phyloP scores from a whole-genome alignment of 2,888 invertebrate species.

The Lamellibrachia columna region DNA sequence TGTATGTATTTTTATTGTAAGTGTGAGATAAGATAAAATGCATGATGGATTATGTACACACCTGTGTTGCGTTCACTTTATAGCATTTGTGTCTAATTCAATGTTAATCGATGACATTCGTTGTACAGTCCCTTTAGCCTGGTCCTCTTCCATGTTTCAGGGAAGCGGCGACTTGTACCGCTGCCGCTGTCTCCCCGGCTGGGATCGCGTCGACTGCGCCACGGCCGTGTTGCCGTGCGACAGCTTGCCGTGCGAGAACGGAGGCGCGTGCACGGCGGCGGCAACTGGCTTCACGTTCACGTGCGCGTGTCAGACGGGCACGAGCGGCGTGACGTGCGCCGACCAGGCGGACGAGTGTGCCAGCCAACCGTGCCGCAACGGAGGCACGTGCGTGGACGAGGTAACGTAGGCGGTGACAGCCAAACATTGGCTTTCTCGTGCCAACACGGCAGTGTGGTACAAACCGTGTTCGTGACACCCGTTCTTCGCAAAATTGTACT shows the following conservation, averaged over 20 bases:
- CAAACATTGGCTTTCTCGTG: neutral
- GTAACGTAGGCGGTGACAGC: neutral
- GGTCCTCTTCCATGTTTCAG: neutral
- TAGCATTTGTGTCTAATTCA: too few relatives aligned
- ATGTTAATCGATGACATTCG: neutral
- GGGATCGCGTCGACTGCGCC: neutral
- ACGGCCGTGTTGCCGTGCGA: neutral
- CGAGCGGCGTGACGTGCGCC: slow-evolving; percentile 14
- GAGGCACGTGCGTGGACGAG: slow-evolving; percentile 22
- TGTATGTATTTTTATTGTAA: too few relatives aligned
- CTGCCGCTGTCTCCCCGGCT: neutral
- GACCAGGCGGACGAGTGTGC: neutral
- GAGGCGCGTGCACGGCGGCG: neutral
- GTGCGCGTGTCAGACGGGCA: neutral
- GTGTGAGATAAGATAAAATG: too few relatives aligned
- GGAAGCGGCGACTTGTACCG: neutral
- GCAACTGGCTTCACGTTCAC: neutral
- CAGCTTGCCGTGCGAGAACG: neutral
- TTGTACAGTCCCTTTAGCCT: neutral
- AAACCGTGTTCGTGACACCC: neutral
- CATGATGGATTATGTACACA: too few relatives aligned
- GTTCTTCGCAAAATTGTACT: too few relatives aligned
- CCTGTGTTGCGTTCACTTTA: too few relatives aligned
- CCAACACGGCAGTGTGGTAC: too few relatives aligned
- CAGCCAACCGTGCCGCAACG: slow-evolving; percentile 17